A percentile compares a stretch with the other conserved stretches of the same genome.
Evolutionary conservation across 2,888 invertebrate species (phyloP).

Genomic region (Cantharis nigra): DNA sequence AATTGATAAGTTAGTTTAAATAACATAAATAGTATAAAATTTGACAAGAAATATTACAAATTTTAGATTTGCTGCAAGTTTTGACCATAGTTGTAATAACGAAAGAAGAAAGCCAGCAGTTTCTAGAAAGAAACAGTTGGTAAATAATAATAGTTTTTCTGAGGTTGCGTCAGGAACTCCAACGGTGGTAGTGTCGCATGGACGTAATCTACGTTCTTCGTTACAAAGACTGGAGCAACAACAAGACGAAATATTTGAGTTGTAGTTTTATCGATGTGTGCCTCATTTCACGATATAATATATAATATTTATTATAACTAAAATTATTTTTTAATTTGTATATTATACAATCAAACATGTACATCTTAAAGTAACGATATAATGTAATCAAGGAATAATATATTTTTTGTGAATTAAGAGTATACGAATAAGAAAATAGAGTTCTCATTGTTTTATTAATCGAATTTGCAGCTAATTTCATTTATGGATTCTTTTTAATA

Average conservation of each 20-base stretch:
- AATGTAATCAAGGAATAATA: not conserved
- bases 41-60: not conserved
- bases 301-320: not conserved
- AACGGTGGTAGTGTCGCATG: slow-evolving; percentile 75
- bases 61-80: slow-evolving; percentile 42
- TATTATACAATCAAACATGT: not conserved
- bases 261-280: slow-evolving; percentile 65
- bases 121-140: slow-evolving; percentile 52
- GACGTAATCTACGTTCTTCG: slow-evolving; percentile 78
- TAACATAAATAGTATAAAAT: not conserved
- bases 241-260: slow-evolving; percentile 89
- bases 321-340: not conserved
- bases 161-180: slow-evolving; percentile 45
- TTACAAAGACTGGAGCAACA: slow-evolving; percentile 80
- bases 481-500: not conserved
- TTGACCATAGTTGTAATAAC: slow-evolving; percentile 35
- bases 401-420: not conserved
- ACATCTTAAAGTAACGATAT: not conserved
- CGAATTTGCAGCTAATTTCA: not conserved
- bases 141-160: slow-evolving; percentile 50
- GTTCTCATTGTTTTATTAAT: not conserved
- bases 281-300: not conserved
- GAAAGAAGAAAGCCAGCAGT: slow-evolving; percentile 49
- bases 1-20: not conserved
- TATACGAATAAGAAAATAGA: not conserved